Evolutionary conservation across 92 coral and sea anemone species (phyloP).

Genomic region (Phenganax stokvisi): DNA sequence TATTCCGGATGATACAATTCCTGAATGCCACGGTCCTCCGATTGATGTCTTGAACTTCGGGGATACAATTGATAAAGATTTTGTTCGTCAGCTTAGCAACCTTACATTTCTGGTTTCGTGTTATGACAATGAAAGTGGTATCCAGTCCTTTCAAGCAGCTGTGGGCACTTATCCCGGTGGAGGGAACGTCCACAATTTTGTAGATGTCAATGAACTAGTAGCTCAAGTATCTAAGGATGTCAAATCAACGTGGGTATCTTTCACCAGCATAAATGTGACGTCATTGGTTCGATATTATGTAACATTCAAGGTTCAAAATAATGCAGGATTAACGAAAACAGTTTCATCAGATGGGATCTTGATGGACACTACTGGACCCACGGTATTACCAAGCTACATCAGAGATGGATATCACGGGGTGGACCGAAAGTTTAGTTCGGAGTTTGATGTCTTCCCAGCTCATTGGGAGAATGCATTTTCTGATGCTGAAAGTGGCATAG

Average conservation of each 20-base stretch:
- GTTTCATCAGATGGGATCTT: conserved; percentile 80
- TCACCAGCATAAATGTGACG: conserved; percentile 46
- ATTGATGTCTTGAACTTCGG: conserved; percentile 59
- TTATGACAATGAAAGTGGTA: conserved; percentile 66
- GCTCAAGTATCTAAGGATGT: conserved; percentile 32
- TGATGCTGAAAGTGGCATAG: conserved; percentile 82
- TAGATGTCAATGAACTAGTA: conserved; percentile 21
- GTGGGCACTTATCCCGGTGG: conserved; percentile 84
- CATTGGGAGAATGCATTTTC: conserved; percentile 94
- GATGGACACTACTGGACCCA: conserved; percentile 73
- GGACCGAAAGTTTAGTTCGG: conserved; percentile 67
- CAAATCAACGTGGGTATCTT: conserved; percentile 49
- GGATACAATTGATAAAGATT: conserved; percentile 62
- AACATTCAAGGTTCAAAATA: conserved; percentile 78
- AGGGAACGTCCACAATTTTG: conserved; percentile 52
- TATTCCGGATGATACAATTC: conserved; percentile 62
- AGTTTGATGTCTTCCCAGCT: conserved; percentile 66
- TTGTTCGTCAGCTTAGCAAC: conserved; percentile 59
- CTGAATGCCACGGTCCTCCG: conserved; percentile 50
- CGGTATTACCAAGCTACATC: conserved; percentile 66
- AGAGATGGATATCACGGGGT: conserved; percentile 69
- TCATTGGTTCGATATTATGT: conserved; percentile 75
- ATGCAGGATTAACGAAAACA: conserved; percentile 57
- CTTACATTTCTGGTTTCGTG: conserved; percentile 72
- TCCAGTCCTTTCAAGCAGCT: conserved; percentile 56